A percentile compares a stretch with the other conserved stretches of the same genome.
These are phyloP conservation scores for Clunio marinus DNA, from an alignment of 2,888 invertebrate genomes.

Conservation along the genomic window DNA sequence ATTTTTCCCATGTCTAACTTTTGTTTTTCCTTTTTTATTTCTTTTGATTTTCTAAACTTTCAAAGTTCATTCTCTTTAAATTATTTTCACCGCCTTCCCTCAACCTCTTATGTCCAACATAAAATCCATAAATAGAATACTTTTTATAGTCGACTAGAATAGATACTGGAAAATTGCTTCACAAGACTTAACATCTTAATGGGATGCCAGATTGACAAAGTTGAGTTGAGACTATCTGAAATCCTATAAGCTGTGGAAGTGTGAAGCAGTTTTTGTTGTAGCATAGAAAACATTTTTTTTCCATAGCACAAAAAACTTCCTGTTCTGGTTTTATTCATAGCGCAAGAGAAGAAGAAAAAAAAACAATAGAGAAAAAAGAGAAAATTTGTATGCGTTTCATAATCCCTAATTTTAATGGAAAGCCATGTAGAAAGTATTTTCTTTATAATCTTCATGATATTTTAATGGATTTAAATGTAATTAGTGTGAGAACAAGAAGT, in stretches of 20 bases:
- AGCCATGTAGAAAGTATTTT: conserved; percentile 37
- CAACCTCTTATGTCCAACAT: background rate
- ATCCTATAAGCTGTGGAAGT: background rate
- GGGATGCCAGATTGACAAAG: background rate
- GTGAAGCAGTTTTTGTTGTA: conserved; percentile 3
- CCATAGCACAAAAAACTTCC: conserved; percentile 29
- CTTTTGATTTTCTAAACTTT: background rate
- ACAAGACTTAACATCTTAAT: background rate
- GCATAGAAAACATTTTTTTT: background rate
- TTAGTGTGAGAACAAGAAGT: conserved; percentile 23
- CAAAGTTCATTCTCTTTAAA: background rate
- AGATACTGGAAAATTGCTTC: conserved; percentile 9
- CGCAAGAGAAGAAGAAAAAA: conserved; percentile 8
- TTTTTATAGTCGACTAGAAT: conserved; percentile 18
- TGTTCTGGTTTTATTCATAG: conserved; percentile 34
- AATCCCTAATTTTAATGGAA: conserved; percentile 38
- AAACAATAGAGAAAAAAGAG: conserved; percentile 11
- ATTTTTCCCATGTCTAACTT: too few relatives aligned
- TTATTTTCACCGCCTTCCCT: conserved; percentile 6
- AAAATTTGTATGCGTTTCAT: conserved; percentile 36
- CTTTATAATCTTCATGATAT: conserved; percentile 9
- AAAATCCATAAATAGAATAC: conserved; percentile 2
- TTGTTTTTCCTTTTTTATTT: conserved; percentile 2
- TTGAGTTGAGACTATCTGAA: background rate
- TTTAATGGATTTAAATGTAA: conserved; percentile 33